Conservation (phyloP, 2,888 invertebrate species). For the Beris chalybata region DNA sequence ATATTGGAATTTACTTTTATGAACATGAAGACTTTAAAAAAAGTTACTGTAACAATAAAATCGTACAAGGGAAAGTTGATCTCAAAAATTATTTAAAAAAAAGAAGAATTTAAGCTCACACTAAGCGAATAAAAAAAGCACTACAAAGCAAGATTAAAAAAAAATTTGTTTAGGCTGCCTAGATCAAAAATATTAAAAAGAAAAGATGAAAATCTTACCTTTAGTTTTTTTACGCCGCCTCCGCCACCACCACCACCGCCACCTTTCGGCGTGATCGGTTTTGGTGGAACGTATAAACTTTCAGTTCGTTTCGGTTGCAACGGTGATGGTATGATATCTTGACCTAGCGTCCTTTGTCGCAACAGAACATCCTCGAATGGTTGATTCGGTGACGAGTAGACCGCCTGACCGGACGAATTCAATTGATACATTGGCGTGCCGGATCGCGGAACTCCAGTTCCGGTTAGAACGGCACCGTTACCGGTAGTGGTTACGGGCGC, state of each 20-base stretch:
- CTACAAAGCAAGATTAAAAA: slow-evolving; percentile 21
- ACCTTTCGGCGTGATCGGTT: slow-evolving; percentile 59
- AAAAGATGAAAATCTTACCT: slow-evolving; percentile 45
- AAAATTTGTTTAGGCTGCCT: slow-evolving; percentile 8
- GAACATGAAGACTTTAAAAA: too few relatives aligned
- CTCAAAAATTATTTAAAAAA: not conserved
- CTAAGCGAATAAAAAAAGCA: slow-evolving; percentile 31
- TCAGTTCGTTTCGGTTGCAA: slow-evolving; percentile 90
- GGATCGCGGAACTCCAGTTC: slow-evolving; percentile 55
- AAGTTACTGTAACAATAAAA: not conserved
- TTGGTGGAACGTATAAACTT: slow-evolving; percentile 75
- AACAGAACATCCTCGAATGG: slow-evolving; percentile 83
- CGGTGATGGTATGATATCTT: slow-evolving; percentile 85
- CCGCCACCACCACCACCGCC: slow-evolving; percentile 56
- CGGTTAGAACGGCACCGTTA: slow-evolving; percentile 68
- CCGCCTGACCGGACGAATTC: slow-evolving; percentile 53
- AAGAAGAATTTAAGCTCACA: slow-evolving; percentile 15
- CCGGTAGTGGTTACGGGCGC: slow-evolving; percentile 59
- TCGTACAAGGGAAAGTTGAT: slow-evolving; percentile 1
- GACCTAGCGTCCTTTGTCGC: slow-evolving; percentile 78
- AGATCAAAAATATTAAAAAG: slow-evolving; percentile 16
- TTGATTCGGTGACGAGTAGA: slow-evolving; percentile 56
- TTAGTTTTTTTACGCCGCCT: slow-evolving; percentile 55
- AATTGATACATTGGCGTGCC: slow-evolving; percentile 58
- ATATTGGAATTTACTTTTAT: too few relatives aligned